Percentiles rank a stretch among this genome's conserved stretches.
Evolutionary conservation across 1,140 invertebrate genomes (phyloP).

Genomic region (Aphidius ervi): DNA sequence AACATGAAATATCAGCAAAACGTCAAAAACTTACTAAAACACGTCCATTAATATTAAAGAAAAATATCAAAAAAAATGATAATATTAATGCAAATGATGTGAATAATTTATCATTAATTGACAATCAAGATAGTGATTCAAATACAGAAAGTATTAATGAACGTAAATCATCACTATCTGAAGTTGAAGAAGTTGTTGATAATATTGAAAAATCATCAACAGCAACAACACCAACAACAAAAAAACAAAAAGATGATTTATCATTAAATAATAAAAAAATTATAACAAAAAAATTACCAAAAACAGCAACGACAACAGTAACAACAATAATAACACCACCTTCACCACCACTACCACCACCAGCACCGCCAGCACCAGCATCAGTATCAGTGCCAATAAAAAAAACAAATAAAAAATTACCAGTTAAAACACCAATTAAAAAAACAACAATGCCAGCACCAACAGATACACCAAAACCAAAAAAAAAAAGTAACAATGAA

Average conservation of each 20-base stretch:
- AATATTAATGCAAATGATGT: neutral
- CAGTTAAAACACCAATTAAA: neutral
- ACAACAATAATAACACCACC: no score
- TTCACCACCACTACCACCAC: no score
- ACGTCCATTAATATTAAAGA: slow-evolving; percentile 6
- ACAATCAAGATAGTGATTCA: neutral
- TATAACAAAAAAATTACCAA: no score
- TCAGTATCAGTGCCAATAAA: slow-evolving; percentile 27
- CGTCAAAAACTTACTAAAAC: slow-evolving; percentile 25
- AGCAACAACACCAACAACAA: neutral
- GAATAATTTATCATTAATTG: slow-evolving; percentile 8
- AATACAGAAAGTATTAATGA: neutral
- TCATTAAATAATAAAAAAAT: slow-evolving; percentile 26
- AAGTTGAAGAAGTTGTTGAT: slow-evolving; percentile 20
- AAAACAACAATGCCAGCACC: slow-evolving; percentile 25
- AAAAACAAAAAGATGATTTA: no score
- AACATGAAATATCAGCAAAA: slow-evolving; percentile 41
- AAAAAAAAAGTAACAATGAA: slow-evolving; percentile 63
- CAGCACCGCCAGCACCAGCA: neutral
- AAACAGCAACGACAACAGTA: neutral
- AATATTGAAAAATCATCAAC: slow-evolving; percentile 9
- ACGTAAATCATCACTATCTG: slow-evolving; percentile 19
- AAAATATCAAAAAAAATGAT: slow-evolving; percentile 19
- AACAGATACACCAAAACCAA: slow-evolving; percentile 27
- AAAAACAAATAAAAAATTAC: slow-evolving; percentile 4